Conservation (phyloP, 2,888 invertebrate species). For the Callyntrura sp. region DNA sequence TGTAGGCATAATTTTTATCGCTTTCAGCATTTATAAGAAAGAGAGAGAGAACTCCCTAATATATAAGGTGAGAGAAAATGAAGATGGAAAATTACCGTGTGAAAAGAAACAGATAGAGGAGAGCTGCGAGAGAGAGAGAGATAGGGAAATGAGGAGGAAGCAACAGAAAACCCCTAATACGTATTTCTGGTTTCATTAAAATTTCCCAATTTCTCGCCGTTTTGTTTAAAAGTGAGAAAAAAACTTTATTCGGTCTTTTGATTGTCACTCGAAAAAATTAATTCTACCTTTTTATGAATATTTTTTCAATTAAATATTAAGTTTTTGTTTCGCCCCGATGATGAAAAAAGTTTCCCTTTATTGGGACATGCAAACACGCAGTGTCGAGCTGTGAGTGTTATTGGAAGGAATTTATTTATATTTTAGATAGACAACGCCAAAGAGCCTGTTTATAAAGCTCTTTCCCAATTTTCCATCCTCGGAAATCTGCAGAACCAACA, state of each 20-base stretch:
- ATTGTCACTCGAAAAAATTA: slow-evolving; percentile 44
- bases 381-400: neutral
- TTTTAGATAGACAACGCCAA: neutral
- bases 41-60: neutral
- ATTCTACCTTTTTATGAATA: slow-evolving; percentile 45
- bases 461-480: slow-evolving; percentile 50
- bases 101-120: slow-evolving; percentile 28
- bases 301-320: slow-evolving; percentile 62
- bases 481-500: slow-evolving; percentile 60
- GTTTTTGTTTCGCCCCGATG: neutral
- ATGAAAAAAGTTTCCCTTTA: neutral
- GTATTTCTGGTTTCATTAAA: slow-evolving; percentile 8
- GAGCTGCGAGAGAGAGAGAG: neutral
- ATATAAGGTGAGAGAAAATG: slow-evolving; percentile 35
- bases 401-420: neutral
- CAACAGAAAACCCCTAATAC: slow-evolving; percentile 14
- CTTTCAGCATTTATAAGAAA: neutral
- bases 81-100: slow-evolving; percentile 30
- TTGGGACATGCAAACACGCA: neutral
- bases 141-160: neutral
- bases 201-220: slow-evolving; percentile 42
- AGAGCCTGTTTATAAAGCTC: slow-evolving; percentile 16
- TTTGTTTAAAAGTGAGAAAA: slow-evolving; percentile 1
- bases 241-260: slow-evolving; percentile 4
- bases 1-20: slow-evolving; percentile 33